A percentile compares a stretch with the other conserved stretches of the same genome.
Conservation (phyloP, 2,113 vertebrate species). For the Solea solea region DNA sequence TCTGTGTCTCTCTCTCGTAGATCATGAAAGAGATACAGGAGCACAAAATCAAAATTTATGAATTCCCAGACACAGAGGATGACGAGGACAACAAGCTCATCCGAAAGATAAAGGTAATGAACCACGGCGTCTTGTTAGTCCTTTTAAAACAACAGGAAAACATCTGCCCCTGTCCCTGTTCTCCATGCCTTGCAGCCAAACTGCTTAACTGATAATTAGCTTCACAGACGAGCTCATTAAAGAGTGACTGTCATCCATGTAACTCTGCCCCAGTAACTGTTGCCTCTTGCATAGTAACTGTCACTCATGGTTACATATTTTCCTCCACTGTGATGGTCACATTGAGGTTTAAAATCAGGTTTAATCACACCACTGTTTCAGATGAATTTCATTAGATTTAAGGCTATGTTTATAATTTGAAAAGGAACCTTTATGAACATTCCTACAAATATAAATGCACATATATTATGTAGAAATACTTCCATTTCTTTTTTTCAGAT, state of each 20-base stretch:
- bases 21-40: constrained; percentile 87
- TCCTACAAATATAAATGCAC: too few relatives aligned
- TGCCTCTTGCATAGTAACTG: neutral
- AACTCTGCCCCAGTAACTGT: constrained; percentile 9
- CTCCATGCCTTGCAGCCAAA: neutral
- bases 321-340: neutral
- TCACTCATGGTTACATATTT: neutral
- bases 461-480: too few relatives aligned
- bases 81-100: constrained; percentile 84
- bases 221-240: constrained; percentile 12
- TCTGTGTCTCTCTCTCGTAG: constrained; percentile 54
- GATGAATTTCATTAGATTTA: too few relatives aligned
- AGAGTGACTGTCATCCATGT: constrained; percentile 3
- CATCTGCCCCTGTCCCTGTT: neutral
- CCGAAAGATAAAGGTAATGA: constrained; percentile 82
- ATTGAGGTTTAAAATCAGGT: neutral
- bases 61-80: constrained; percentile 84
- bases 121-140: neutral
- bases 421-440: too few relatives aligned
- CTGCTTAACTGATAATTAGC: neutral
- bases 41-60: constrained; percentile 85
- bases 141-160: neutral
- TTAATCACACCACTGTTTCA: too few relatives aligned
- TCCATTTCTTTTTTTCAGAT: too few relatives aligned
- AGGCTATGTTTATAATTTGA: too few relatives aligned